Evolutionary conservation across 2,888 invertebrate species (phyloP), one percentile per base, ranked within the genome.

Genomic region (Phytoseiulus persimilis): DNA sequence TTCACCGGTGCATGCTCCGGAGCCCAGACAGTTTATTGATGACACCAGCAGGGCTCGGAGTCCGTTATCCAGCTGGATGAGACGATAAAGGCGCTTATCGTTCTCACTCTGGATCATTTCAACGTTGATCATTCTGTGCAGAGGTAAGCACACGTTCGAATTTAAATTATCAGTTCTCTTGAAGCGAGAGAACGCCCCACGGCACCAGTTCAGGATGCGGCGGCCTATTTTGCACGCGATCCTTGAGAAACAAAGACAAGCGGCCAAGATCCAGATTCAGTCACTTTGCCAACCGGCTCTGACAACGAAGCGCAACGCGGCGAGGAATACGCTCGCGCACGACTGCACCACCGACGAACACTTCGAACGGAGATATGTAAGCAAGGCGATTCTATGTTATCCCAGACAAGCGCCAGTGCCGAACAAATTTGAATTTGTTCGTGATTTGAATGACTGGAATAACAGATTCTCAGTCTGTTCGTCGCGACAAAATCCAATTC

Each of bases 31-130:
- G 23, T 87, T 87, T 33, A 45, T 45, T 6, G 87, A 87, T 1
- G 87, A 87, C 45, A 87, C 33, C n/a, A 87, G 39, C 39, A 87
- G 28, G 28, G 87, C 87, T 33, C 45, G 32, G 32, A 87, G 87
- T 6, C 87, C 87, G 45, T 87, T 87, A n/a, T 87, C 33, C 39
- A 87, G 23, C 87, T 33, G 28, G 32, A 87, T 87, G 33, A 87
- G 87, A 87, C 87, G 87, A 33, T 87, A 87, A 1, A 87, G 23
- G 6, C 87, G 31, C n/a, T 33, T 87, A 32, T 87, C 87, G 87
- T 87, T 87, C 45, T 87, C 87, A 18, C 87, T 87, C 11, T 39
- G 32, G 11, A 87, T 32, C 87, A 87, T 87, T n/a, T 87, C n/a
- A 28, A 87, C 45, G 11, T n/a, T 33, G 18, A 45, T 39, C 9